Evolutionary conservation across 1,140 invertebrate genomes (phyloP), one percentile per base, ranked within the genome.

Genomic region (Patella vulgata): DNA sequence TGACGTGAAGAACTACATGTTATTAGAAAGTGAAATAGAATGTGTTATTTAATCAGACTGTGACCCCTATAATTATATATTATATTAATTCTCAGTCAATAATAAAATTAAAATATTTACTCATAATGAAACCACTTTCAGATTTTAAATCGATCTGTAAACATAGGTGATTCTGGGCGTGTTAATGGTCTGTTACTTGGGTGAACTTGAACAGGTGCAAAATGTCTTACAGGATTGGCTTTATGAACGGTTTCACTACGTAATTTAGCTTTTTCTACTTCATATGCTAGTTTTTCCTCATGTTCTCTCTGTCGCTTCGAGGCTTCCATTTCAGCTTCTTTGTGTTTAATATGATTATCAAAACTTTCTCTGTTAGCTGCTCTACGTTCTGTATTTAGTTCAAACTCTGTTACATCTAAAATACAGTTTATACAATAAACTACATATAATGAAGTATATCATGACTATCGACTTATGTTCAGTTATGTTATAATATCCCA

Each of bases 341-440:
- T 70, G 36, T 84, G 82, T 59, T 84, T 85, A 60, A 82, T 82
- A 25, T 73, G 61, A 57, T 72, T 64, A 14, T 88, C 85, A 75
- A 82, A 88, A 23, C 83, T 76, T 50, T 83, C 78, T 28, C 88
- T 68, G 43, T 86, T 77, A 46, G 75, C 65, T 9, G 84, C 82
- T 40, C 87, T 66, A 14, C 73, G 61, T 30, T 87, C 87, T 3
- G 86, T 86, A 63, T 84, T 82, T 14, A 88, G 77, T 14, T 79
- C 66, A 66, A 88, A 81, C 12, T 84, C 79, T 30, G 72, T 69
- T 3, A 85, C 75, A 40, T 83, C 84, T 74, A 71, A 11, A 68
- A 72, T 27, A 31, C 30, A 43, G 27, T 28, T 14, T n/a, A 53
- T 30, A 54, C 14, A 52, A 28, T 17, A 53, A 33, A 23, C 17